Evolutionary conservation across 2,797 vertebrate species (phyloP).

Genomic region (Acrocephalus scirpaceus): DNA sequence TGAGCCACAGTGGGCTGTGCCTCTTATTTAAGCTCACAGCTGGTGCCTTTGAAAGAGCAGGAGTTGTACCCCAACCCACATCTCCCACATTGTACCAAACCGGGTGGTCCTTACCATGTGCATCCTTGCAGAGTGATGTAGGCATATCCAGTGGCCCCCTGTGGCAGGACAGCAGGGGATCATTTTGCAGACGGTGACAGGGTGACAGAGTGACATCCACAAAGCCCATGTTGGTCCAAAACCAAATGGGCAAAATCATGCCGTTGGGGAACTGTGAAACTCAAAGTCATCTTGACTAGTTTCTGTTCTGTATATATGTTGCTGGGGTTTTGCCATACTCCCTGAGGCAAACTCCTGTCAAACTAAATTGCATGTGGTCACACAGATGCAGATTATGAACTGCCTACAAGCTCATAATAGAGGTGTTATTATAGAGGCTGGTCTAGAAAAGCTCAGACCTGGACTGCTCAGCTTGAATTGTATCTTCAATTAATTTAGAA

Average conservation of each 20-base stretch:
- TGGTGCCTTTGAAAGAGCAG: neutral
- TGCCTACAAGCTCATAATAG: neutral
- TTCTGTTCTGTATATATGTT: neutral
- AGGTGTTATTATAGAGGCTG: neutral
- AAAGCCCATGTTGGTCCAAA: neutral
- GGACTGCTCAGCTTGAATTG: neutral
- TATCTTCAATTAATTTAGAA: neutral
- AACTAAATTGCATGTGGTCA: neutral
- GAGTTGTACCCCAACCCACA: neutral
- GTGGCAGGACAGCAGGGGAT: neutral
- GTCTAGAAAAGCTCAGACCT: neutral
- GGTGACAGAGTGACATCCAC: neutral
- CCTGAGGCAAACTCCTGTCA: neutral
- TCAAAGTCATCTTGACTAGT: neutral
- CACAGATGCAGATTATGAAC: neutral
- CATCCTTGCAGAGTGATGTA: neutral
- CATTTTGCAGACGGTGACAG: neutral
- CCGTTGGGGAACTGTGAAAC: neutral
- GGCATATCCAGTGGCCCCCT: neutral
- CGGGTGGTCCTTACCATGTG: neutral
- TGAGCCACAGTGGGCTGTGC: neutral
- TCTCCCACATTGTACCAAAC: neutral
- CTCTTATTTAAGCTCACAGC: neutral
- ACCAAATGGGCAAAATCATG: neutral
- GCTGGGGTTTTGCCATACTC: neutral